Percentiles rank a stretch among this genome's conserved stretches.
Conservation (phyloP, 2,888 invertebrate species). For the Lasioglossum zephyrum region DNA sequence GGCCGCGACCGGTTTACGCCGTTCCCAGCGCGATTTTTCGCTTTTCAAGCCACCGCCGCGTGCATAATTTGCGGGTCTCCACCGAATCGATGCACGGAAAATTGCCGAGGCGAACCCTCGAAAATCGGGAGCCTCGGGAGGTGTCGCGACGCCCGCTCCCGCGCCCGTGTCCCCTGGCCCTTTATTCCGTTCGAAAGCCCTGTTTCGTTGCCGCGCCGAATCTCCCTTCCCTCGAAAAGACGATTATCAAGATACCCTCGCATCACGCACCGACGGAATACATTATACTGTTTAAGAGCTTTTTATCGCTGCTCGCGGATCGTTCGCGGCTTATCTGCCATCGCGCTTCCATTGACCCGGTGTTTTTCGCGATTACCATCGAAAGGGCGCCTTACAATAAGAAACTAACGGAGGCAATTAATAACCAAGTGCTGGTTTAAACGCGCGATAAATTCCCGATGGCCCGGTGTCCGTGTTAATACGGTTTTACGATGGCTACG, state of each 20-base stretch:
- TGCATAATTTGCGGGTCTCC: conserved; percentile 49
- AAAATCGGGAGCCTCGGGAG: conserved; percentile 2
- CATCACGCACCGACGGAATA: conserved; percentile 6
- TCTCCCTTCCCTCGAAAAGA: conserved; percentile 2
- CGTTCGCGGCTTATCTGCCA: neutral
- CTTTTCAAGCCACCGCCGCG: conserved; percentile 42
- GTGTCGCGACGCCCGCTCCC: neutral
- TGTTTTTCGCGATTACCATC: neutral
- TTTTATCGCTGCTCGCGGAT: neutral
- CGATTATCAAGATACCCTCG: conserved; percentile 11
- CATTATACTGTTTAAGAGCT: conserved; percentile 1
- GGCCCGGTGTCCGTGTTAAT: neutral
- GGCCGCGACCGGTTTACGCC: conserved; percentile 21
- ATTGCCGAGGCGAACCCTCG: conserved; percentile 42
- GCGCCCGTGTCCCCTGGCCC: neutral
- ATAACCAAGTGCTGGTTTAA: neutral
- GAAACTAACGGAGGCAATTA: neutral
- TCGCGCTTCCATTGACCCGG: neutral
- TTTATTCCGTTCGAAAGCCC: neutral
- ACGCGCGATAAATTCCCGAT: neutral
- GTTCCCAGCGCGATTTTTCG: conserved; percentile 49
- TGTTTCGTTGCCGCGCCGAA: conserved; percentile 3
- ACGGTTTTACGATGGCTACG: neutral
- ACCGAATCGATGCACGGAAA: conserved; percentile 42
- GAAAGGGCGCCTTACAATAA: neutral